Base-by-base conservation (phyloP, 2,797 vertebrate genomes). In the Cygnus olor region DNA sequence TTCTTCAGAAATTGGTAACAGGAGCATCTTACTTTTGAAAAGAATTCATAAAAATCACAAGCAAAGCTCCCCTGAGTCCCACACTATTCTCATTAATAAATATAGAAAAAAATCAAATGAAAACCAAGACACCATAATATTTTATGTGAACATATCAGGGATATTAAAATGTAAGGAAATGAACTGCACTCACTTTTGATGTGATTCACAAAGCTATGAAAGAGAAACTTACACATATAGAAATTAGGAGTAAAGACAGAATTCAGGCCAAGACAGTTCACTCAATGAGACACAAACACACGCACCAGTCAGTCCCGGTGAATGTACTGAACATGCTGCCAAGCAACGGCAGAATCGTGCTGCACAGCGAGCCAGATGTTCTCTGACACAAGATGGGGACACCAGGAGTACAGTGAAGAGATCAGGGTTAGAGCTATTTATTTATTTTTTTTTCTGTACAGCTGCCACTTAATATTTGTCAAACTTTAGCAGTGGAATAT, bases 401-500 rank as follows among this genome's bases (percentile, higher is more conserved):
- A 45, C 10, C 9, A 47, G 60, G 66, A 89, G 16, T 69, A 60
- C 68, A 58, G 40, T 1, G 42, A 80, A 36, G 45, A 87, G 42
- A 88, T 1, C 34, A 79, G 47, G 65, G n/a, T 22, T 38, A 72
- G 54, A 71, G 20, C 34, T 78, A 6, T 91, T 72, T 22, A n/a
- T 47, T 20, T 47, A 12, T 49, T 49, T 19, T 19, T 78, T 82
- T 93, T 86, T 72, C 81, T 51, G 38, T 57, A 68, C 47, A 84
- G 65, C 57, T 94, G 90, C 34, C 63, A 65, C 87, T 92, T 79
- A 63, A 25, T 80, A 65, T 57, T 74, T 84, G 70, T 82, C 87
- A 66, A n/a, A 71, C 61, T 89, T 86, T 14, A 51, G 22, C 82
- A 86, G 36, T 6, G 53, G 57, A 17, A 18, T 27, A 13, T 4